These are phyloP conservation scores for Pseudoatta argentina DNA, from an alignment of 1,140 invertebrate genomes.

Conservation along the genomic window DNA sequence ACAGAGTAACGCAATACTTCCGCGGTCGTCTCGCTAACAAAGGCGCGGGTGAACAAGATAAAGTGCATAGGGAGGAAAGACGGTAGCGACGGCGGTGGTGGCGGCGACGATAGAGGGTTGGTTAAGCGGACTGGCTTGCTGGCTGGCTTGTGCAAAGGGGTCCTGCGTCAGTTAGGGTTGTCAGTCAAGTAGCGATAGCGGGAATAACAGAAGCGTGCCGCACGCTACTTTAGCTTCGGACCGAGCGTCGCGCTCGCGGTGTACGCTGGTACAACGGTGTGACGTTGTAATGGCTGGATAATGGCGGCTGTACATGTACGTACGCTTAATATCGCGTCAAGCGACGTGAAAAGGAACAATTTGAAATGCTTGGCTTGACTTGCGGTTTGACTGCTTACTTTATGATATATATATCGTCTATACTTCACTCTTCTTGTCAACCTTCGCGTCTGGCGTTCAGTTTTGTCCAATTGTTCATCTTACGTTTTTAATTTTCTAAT, in stretches of 20 bases:
- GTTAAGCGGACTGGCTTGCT: constrained; percentile 37
- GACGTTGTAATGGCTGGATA: constrained; percentile 79
- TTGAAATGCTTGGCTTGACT: constrained; percentile 68
- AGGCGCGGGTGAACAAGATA: constrained; percentile 12
- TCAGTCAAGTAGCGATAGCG: constrained; percentile 77
- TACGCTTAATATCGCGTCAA: constrained; percentile 75
- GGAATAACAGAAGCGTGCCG: constrained; percentile 73
- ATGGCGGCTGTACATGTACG: constrained; percentile 72
- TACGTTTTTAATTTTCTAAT: neutral
- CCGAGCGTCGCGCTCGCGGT: constrained; percentile 59
- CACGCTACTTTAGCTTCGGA: constrained; percentile 74
- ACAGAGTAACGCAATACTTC: constrained; percentile 57
- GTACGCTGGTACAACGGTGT: constrained; percentile 71
- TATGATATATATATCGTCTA: neutral
- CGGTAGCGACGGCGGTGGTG: neutral
- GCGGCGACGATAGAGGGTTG: neutral
- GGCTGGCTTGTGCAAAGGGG: constrained; percentile 43
- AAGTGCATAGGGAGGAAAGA: constrained; percentile 2
- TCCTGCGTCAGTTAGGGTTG: constrained; percentile 74
- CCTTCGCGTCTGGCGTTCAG: neutral
- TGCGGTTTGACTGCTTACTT: constrained; percentile 16
- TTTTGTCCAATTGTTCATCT: neutral
- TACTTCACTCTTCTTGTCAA: neutral
- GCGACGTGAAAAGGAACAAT: constrained; percentile 69
- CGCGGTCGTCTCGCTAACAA: constrained; percentile 56